phyloP scores from a whole-genome alignment of 2,797 vertebrate species.

The Sebastes trivittatus region DNA sequence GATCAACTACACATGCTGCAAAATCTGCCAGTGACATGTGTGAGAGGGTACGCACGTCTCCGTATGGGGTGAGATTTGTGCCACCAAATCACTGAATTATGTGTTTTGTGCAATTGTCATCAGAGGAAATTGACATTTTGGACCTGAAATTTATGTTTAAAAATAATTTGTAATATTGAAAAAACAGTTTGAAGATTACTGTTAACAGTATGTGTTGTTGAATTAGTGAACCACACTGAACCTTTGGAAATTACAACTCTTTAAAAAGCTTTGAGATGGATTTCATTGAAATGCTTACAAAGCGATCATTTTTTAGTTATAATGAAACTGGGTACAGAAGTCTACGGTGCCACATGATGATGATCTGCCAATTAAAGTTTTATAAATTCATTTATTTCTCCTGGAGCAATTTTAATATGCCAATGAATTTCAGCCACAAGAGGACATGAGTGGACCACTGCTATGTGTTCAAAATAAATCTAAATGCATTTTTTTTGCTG shows the following conservation, averaged over 20 bases:
- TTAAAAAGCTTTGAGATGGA: not conserved
- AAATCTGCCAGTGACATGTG: conserved; percentile 75
- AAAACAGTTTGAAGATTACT: not conserved
- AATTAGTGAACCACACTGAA: not conserved
- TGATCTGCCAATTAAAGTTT: not conserved
- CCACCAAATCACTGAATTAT: conserved; percentile 35
- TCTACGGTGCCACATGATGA: not conserved
- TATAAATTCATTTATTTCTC: not conserved
- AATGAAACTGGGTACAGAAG: not conserved
- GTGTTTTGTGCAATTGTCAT: conserved; percentile 12
- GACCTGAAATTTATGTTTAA: not conserved
- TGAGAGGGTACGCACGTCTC: conserved; percentile 59
- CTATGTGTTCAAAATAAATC: not conserved
- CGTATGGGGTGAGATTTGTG: conserved; percentile 44
- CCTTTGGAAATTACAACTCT: not conserved
- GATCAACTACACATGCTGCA: conserved; percentile 62
- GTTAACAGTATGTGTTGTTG: not conserved
- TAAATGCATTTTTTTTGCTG: not conserved
- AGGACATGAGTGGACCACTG: not conserved
- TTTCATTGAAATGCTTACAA: not conserved
- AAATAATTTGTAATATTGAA: not conserved
- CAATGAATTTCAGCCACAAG: not conserved
- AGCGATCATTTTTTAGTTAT: not conserved
- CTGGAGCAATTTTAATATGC: not conserved
- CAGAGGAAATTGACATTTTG: not conserved